Base-by-base conservation (phyloP, 2,888 invertebrate genomes). In the Cerceris ruficornis region DNA sequence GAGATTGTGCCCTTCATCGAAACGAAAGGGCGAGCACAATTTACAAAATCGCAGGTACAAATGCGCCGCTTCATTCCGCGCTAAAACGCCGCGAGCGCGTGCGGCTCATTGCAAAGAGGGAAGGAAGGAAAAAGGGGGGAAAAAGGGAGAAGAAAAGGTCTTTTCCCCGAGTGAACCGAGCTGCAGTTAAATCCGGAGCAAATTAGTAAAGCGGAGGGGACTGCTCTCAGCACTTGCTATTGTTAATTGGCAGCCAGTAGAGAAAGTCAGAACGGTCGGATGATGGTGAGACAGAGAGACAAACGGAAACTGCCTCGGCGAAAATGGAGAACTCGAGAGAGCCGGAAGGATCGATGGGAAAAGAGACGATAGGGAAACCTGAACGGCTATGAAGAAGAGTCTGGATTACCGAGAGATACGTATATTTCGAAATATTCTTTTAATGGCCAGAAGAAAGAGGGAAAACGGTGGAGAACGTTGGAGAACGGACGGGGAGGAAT, bases 101-200 rank as follows among this genome's bases (percentile, higher is more conserved):
- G 11, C 14, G 49, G 49, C 46, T 49, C 69, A 11, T 55, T 49
- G 64, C 59, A 39, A 46, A 17, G 52, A 28, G 14, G 43, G 9
- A 17, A 8, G 9, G 41, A 55, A 46, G 42, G 54, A 42, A 1
- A 13, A 41, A 17, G 28, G 8, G 9, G 15, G 54, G n/a, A 65
- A 39, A 43, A 17, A 41, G 39, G 0, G 46, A 28, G 60, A 15
- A n/a, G 17, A 54, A 52, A 42, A 2, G n/a, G 15, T 50, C 13
- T 58, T 73, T 60, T 66, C 50, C 49, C 67, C 62, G 75, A 69
- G 43, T 70, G 71, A 80, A 85, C 81, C 69, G 72, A 50, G 70
- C 77, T 76, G 83, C 80, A 85, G 80, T 83, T 85, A 85, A 85
- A 85, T 85, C 78, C 80, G 64, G 77, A 61, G 83, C 85, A 85